Base-by-base conservation (phyloP, 2,797 vertebrate genomes). In the Heliangelus exortis region DNA sequence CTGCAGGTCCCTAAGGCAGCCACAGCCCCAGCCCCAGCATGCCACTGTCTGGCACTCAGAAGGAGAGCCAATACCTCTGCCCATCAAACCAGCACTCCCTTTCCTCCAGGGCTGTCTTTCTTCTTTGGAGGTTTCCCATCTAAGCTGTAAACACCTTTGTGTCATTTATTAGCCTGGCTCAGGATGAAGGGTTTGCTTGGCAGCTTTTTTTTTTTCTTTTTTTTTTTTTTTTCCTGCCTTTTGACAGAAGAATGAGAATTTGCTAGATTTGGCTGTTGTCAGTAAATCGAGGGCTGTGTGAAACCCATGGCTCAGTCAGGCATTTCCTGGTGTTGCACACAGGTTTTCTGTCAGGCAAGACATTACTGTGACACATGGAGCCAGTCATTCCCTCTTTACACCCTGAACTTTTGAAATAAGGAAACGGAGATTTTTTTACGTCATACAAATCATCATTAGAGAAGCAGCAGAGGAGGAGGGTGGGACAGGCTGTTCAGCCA, bases 141-240 rank as follows among this genome's bases (percentile, higher is more conserved):
- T 66, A 72, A 80, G 51, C 9, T 61, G 45, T 15, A 31, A 84
- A 77, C 39, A 48, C 28, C 26, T 78, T 61, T 63, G 20, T 91
- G 53, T 36, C 33, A 12, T 74, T 63, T 93, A 65, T 87, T 78
- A 94, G 55, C 23, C 61, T 93, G 83, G 84, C 48, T 76, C 54
- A 59, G 23, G 71, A 91, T 69, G 58, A 86, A 82, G 53, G n/a
- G 8, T 87, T 84, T 90, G 11, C 28, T 90, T 87, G 67, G 67
- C 55, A 90, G 53, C 39, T 57, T 53, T 61, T 89, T 58, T 69
- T 33, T 63, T 50, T n/a, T 55, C 16, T 45, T 45, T 28, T 45
- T 63, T 51, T n/a, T 57, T 8, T 28, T 69, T 50, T 31, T 9
- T 39, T 34, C 17, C 31, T 71, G 23, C 39, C 58, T 87, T 89